These are phyloP conservation scores for Monodelphis domestica DNA, from an alignment of 2,797 vertebrate genomes.

Conservation along the genomic window DNA sequence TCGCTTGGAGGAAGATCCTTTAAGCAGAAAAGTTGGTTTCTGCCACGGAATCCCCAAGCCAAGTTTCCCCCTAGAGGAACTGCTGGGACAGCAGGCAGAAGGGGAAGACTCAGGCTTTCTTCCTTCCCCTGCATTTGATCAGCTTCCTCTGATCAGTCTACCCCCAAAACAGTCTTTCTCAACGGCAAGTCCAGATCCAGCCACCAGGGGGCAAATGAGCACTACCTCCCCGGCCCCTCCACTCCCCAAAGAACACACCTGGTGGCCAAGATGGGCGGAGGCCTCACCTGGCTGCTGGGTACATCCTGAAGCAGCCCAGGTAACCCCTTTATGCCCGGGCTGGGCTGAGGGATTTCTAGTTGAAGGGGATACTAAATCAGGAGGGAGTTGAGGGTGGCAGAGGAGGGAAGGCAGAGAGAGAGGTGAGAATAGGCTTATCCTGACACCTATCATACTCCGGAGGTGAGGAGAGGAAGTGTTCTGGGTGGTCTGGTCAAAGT, in stretches of 20 bases:
- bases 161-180: not conserved
- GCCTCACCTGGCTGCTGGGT: constrained; percentile 60
- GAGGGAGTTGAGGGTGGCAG: not conserved
- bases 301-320: not conserved
- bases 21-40: constrained; percentile 16
- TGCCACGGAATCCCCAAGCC: constrained; percentile 17
- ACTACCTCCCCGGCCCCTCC: not conserved
- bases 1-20: not conserved
- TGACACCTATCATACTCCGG: not conserved
- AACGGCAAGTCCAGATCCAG: constrained; percentile 47
- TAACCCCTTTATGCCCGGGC: constrained; percentile 63
- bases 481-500: not conserved
- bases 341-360: not conserved
- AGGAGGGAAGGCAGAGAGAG: not conserved
- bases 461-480: not conserved
- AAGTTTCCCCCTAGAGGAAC: constrained; percentile 5
- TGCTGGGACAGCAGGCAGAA: not conserved
- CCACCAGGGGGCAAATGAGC: constrained; percentile 68
- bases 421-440: constrained; percentile 10
- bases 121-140: not conserved
- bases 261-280: constrained; percentile 59
- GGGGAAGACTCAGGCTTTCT: not conserved
- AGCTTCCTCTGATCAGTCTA: not conserved
- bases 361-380: not conserved
- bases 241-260: constrained; percentile 39